Base-by-base conservation (phyloP, 2,113 vertebrate species). In the Neotoma lepida region DNA sequence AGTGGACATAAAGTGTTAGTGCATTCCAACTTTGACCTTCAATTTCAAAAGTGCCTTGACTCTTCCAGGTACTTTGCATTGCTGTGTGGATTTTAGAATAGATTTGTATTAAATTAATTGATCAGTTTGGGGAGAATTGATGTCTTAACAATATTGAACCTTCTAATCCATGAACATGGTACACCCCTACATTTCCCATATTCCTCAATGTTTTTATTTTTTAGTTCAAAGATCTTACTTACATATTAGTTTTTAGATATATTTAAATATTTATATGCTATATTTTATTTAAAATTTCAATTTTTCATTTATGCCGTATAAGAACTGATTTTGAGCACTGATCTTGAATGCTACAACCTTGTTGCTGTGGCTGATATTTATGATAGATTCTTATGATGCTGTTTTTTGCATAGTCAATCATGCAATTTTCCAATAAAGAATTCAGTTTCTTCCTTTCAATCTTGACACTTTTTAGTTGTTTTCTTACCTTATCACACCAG, bases 1-100 rank as follows among this genome's bases (percentile, higher is more conserved):
- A 58, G 39, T 74, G n/a, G 35, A 54, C 66, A 44, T 64, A 91
- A 76, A 2, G 66, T 44, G 66, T 71, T 22, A 39, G 35, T 71
- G 39, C 68, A 28, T 7, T 89, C 51, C 24, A 70, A 76, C 24
- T 94, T 74, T 86, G 54, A 87, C 81, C 39, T 87, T 90, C 46
- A 61, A 51, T 96, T 96, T 91, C 84, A 70, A 96, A 94, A 90
- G 39, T 76, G 10, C 64, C 88, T 86, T 91, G 41, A 3, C 17
- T 84, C 6, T 70, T 70, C 64, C 22, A 24, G 10, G 26, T 56
- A 26, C 18, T 87, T 78, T 35, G 10, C 39, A 35, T 91, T 82
- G 54, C 22, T 54, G 12, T 41, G 39, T 92, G n/a, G 74, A 61
- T 84, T 97, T 95, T 88, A 86, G 1, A 91, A 89, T 87, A 35